Conservation (phyloP, 2,888 invertebrate genomes). For the Anthrax anthrax region DNA sequence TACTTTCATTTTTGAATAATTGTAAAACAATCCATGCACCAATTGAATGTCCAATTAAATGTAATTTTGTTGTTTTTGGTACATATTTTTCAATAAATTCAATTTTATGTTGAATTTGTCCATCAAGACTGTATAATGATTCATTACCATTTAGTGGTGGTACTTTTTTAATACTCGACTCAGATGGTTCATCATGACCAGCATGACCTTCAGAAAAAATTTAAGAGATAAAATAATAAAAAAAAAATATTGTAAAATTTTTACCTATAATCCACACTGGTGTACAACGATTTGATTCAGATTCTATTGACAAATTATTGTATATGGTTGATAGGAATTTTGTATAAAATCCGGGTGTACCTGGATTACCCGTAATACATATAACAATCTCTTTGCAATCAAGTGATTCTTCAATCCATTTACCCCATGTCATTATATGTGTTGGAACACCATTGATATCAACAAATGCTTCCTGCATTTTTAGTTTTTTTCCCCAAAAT, state of each 20-base stretch:
- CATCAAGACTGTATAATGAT: constrained; percentile 55
- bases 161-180: constrained; percentile 35
- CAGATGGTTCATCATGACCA: constrained; percentile 62
- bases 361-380: constrained; percentile 79
- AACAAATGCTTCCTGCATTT: constrained; percentile 32
- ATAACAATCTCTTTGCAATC: constrained; percentile 48
- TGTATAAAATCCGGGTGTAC: constrained; percentile 65
- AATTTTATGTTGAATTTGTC: constrained; percentile 43
- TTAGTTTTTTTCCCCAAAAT: too few species aligned
- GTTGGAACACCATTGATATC: constrained; percentile 54
- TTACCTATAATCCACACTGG: constrained; percentile 68
- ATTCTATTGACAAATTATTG: constrained; percentile 35
- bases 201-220: constrained; percentile 40
- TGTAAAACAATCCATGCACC: constrained; percentile 74
- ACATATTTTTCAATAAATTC: constrained; percentile 58
- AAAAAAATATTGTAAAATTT: constrained; percentile 13
- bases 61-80: constrained; percentile 55
- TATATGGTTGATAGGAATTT: constrained; percentile 56
- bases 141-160: constrained; percentile 40
- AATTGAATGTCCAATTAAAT: constrained; percentile 82
- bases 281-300: constrained; percentile 21
- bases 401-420: constrained; percentile 48
- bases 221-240: not conserved
- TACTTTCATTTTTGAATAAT: constrained; percentile 43
- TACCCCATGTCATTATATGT: constrained; percentile 56